Percentiles rank a stretch among this genome's conserved stretches.
These are phyloP conservation scores for Gymnothorax javanicus DNA, from an alignment of 2,797 vertebrate species.

Conservation along the genomic window DNA sequence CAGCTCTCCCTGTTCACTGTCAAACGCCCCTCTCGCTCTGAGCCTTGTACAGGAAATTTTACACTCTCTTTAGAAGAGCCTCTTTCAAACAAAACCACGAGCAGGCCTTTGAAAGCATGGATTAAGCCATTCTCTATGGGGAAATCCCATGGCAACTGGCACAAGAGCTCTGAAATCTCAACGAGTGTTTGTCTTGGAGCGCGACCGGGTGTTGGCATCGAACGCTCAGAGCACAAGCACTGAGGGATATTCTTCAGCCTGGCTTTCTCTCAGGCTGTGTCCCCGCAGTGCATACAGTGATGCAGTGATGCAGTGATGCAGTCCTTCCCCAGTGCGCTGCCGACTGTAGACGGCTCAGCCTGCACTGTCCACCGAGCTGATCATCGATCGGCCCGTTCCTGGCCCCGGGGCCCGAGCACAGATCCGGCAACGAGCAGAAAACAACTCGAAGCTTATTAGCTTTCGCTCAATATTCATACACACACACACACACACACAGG, in stretches of 20 bases:
- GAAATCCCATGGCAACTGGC: constrained; percentile 72
- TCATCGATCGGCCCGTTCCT: constrained; percentile 58
- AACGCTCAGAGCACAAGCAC: constrained; percentile 1
- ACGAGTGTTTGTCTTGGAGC: constrained; percentile 31
- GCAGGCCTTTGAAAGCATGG: constrained; percentile 59
- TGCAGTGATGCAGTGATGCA: constrained; percentile 1
- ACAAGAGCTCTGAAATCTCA: constrained; percentile 47
- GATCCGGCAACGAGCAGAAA: constrained; percentile 74
- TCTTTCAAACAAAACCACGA: constrained; percentile 67
- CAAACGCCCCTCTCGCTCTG: constrained; percentile 7
- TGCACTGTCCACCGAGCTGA: constrained; percentile 50
- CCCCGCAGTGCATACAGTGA: constrained; percentile 1
- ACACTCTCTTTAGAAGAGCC: constrained; percentile 20
- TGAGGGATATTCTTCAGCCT: constrained; percentile 28
- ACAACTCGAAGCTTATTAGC: constrained; percentile 86
- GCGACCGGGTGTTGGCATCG: constrained; percentile 14
- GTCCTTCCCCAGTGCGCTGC: neutral
- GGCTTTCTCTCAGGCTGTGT: constrained; percentile 17
- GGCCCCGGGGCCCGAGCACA: constrained; percentile 60
- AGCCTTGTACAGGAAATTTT: neutral
- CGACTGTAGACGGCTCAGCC: neutral
- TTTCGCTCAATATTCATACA: constrained; percentile 71
- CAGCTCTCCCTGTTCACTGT: constrained; percentile 5
- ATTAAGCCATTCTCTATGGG: constrained; percentile 60
- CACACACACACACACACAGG: constrained; percentile 41